phyloP scores from a whole-genome alignment of 2,113 vertebrate species.

The Nasalis larvatus region DNA sequence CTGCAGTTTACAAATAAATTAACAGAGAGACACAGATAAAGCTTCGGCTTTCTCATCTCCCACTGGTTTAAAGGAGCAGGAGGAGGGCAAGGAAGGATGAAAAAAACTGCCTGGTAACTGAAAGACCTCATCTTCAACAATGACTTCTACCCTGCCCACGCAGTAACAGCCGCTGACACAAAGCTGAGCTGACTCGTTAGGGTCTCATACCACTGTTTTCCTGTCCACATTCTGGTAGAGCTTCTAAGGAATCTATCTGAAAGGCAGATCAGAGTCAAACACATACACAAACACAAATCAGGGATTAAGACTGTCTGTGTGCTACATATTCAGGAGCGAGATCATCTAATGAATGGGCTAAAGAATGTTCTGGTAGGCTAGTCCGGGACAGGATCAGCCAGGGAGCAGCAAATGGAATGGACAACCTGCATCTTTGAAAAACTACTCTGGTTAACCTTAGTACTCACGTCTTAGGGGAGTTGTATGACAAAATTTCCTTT shows the following conservation, averaged over 20 bases:
- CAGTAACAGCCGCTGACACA: background rate
- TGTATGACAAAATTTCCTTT: background rate
- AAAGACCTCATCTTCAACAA: background rate
- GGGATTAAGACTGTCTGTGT: background rate
- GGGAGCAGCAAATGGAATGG: background rate
- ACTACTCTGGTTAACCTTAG: background rate
- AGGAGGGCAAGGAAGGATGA: background rate
- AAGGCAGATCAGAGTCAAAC: background rate
- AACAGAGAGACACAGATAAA: conserved; percentile 39
- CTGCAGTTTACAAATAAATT: conserved; percentile 69
- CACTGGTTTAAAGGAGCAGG: background rate
- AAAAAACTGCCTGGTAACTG: background rate
- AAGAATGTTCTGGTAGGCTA: background rate
- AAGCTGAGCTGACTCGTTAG: background rate
- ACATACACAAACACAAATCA: background rate
- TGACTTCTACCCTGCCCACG: background rate
- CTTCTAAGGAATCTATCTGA: background rate
- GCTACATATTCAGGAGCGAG: background rate
- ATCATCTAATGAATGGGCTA: background rate
- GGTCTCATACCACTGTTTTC: background rate
- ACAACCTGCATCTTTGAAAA: background rate
- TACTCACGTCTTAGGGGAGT: background rate
- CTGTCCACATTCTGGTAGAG: background rate
- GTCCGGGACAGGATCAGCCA: too few relatives aligned
- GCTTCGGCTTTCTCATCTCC: background rate